These are phyloP conservation scores for Globodera rostochiensis DNA, from an alignment of 1,140 invertebrate species.

Conservation along the genomic window DNA sequence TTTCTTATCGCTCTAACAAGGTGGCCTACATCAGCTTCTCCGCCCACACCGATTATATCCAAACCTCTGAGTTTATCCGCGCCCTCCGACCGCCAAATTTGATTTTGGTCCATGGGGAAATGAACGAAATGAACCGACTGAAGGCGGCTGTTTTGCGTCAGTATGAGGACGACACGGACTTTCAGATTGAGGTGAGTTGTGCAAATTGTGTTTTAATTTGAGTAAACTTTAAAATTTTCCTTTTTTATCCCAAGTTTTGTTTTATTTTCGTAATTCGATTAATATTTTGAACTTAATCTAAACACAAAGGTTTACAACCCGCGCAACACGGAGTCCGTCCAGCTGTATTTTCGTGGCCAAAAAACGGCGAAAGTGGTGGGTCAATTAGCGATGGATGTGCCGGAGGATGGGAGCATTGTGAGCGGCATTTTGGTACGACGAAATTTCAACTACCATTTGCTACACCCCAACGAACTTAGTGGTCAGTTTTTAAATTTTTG, in stretches of 20 bases:
- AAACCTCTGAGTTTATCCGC: conserved; percentile 95
- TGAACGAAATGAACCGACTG: conserved; percentile 95
- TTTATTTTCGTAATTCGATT: background rate
- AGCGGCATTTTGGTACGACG: conserved; percentile 88
- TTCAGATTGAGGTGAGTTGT: conserved; percentile 74
- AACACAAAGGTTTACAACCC: conserved; percentile 81
- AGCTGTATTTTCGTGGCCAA: conserved; percentile 91
- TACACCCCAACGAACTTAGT: conserved; percentile 82
- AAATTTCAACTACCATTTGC: conserved; percentile 96
- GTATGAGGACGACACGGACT: conserved; percentile 85
- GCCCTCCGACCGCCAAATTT: conserved; percentile 91
- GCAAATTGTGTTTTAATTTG: background rate
- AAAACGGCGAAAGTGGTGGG: conserved; percentile 87
- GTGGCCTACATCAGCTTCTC: conserved; percentile 99
- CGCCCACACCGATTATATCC: conserved; percentile 97
- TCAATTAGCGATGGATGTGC: conserved; percentile 44
- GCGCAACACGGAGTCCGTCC: conserved; percentile 87
- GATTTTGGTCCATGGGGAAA: conserved; percentile 93
- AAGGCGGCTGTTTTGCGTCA: conserved; percentile 90
- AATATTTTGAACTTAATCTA: background rate
- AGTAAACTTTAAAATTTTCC: too few species aligned
- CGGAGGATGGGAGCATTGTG: conserved; percentile 45
- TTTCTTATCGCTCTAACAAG: conserved; percentile 57
- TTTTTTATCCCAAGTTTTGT: too few species aligned
- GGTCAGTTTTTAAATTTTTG: conserved; percentile 31